phyloP scores from a whole-genome alignment of 2,113 vertebrate species.

The Hypanus sabinus region DNA sequence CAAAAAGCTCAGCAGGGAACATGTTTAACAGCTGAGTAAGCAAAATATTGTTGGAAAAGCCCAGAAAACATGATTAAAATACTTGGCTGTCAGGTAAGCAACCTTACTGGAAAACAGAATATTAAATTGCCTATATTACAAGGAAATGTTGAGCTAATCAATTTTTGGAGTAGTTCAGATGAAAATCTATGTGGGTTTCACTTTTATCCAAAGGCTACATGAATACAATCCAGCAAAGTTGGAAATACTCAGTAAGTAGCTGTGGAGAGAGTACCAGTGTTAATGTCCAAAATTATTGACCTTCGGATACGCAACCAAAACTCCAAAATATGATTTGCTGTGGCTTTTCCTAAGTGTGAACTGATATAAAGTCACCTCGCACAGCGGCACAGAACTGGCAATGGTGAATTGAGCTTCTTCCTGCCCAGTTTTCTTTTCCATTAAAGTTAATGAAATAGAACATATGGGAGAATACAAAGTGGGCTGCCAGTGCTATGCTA shows the following conservation, averaged over 20 bases:
- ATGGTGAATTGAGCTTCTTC: neutral
- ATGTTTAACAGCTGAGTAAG: neutral
- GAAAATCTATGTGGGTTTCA: neutral
- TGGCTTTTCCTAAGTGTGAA: neutral
- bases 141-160: neutral
- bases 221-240: no score
- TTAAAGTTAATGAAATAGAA: neutral
- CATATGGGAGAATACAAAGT: neutral
- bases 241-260: no score
- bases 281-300: no score
- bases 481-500: neutral
- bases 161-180: neutral
- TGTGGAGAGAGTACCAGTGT: no score
- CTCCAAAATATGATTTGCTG: neutral
- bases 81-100: neutral
- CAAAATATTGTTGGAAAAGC: neutral
- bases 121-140: neutral
- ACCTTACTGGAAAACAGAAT: neutral
- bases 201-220: neutral
- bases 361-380: neutral
- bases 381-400: neutral
- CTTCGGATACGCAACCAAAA: neutral
- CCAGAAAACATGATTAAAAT: neutral
- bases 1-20: neutral
- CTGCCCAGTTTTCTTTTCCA: neutral